phyloP scores from a whole-genome alignment of 2,113 vertebrate genomes.

The Copsychus sechellarum region DNA sequence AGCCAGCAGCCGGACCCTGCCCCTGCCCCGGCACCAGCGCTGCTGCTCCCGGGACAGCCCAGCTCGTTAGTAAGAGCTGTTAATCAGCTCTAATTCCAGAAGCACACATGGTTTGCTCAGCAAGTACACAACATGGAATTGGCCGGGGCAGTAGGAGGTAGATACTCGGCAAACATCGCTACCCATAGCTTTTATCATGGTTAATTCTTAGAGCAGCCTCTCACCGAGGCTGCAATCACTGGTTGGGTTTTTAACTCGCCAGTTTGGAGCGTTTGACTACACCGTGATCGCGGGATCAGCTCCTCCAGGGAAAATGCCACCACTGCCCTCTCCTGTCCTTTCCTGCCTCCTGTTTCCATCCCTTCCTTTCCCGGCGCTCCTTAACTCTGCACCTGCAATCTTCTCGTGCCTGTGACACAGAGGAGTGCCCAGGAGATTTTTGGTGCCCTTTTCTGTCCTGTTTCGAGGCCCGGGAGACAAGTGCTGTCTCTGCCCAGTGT shows the following conservation, averaged over 20 bases:
- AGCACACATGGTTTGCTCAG: not conserved
- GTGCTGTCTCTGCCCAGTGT: not conserved
- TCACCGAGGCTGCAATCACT: not conserved
- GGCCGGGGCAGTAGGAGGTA: not conserved
- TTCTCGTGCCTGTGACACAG: not conserved
- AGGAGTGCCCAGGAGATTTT: not conserved
- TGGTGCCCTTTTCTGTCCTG: not conserved
- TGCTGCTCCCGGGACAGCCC: not conserved
- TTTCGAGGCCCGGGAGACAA: not conserved
- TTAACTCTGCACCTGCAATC: not conserved
- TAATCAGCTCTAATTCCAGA: not conserved
- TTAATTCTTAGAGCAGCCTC: not conserved
- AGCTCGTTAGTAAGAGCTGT: not conserved
- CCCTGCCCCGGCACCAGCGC: not conserved
- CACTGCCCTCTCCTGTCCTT: constrained; percentile 67
- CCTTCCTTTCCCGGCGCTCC: not conserved
- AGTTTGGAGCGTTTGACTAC: not conserved
- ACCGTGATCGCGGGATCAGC: not conserved
- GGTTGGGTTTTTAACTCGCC: not conserved
- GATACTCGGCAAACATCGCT: not conserved
- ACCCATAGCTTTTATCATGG: not conserved
- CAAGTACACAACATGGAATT: not conserved
- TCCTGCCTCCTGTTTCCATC: not conserved
- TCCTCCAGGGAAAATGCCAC: constrained; percentile 44
- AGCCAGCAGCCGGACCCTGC: not conserved